Evolutionary conservation across 1,140 invertebrate genomes (phyloP).

Genomic region (Akabosia matsudoensis): DNA sequence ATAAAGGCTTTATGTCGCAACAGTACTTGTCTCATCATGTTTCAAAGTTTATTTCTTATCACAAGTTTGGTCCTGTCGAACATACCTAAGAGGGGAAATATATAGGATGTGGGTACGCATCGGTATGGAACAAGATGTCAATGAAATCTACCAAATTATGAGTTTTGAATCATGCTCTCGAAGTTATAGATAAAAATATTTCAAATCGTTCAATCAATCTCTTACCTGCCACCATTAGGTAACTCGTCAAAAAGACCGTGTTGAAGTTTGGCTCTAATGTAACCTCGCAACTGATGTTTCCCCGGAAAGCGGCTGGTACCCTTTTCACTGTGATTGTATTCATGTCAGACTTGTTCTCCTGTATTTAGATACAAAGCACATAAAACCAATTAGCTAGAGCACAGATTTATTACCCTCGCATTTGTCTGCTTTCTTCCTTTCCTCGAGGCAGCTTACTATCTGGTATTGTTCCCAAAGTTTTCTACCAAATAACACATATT

Average conservation of each 20-base stretch:
- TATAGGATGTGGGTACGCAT: no score
- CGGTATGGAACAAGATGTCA: no score
- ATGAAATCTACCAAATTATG: no score
- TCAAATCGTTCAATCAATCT: background rate
- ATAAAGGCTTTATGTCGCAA: no score
- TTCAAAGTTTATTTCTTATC: no score
- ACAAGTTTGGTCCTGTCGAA: no score
- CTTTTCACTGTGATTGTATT: conserved; percentile 37
- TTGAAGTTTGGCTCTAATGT: conserved; percentile 28
- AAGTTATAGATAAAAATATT: background rate
- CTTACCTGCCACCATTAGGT: conserved; percentile 40
- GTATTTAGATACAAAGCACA: conserved; percentile 36
- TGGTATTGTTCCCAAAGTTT: no score
- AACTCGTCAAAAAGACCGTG: background rate
- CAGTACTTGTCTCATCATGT: no score
- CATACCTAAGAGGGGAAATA: no score
- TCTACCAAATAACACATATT: no score
- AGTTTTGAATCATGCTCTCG: no score
- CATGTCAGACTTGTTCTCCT: conserved; percentile 37
- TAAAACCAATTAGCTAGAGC: conserved; percentile 38
- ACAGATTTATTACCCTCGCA: conserved; percentile 31
- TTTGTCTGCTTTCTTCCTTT: conserved; percentile 2
- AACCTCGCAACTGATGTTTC: conserved; percentile 42
- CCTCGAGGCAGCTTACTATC: background rate
- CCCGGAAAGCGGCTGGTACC: conserved; percentile 32